A percentile compares a stretch with the other conserved stretches of the same genome.
Evolutionary conservation across 2,113 vertebrate species (phyloP).

Genomic region (Gambusia holbrooki): DNA sequence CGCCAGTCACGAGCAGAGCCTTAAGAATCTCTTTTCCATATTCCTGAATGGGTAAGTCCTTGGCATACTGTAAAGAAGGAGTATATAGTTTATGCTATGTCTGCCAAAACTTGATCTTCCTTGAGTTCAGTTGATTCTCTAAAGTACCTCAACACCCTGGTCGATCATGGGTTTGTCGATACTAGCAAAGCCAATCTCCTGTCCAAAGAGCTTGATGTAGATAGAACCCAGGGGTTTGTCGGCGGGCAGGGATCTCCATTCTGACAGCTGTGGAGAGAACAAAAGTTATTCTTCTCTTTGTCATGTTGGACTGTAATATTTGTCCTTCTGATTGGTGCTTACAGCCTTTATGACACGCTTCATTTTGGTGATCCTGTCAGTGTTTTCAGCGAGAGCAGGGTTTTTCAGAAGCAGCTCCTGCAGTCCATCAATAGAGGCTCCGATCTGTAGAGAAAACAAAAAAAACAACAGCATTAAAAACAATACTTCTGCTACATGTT

Average conservation of each 20-base stretch:
- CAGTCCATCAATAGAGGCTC: slow-evolving; percentile 82
- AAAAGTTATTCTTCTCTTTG: neutral
- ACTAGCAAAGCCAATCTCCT: slow-evolving; percentile 80
- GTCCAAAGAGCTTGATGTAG: slow-evolving; percentile 82
- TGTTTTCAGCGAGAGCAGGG: slow-evolving; percentile 54
- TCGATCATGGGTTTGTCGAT: slow-evolving; percentile 79
- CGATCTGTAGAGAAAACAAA: slow-evolving; percentile 69
- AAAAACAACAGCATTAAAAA: neutral
- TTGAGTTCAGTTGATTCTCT: slow-evolving; percentile 1
- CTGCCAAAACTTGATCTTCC: neutral
- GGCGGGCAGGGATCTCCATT: slow-evolving; percentile 76
- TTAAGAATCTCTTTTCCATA: slow-evolving; percentile 35
- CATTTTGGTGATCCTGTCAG: slow-evolving; percentile 83
- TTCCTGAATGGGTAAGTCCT: slow-evolving; percentile 13
- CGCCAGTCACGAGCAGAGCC: slow-evolving; percentile 69
- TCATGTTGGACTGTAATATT: neutral
- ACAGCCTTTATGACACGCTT: slow-evolving; percentile 82
- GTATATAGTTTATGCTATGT: neutral
- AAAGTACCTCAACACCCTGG: slow-evolving; percentile 74
- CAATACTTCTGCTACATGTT: neutral
- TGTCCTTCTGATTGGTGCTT: slow-evolving; percentile 29
- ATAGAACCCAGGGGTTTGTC: slow-evolving; percentile 74
- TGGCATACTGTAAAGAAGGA: slow-evolving; percentile 53
- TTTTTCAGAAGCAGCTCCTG: slow-evolving; percentile 81
- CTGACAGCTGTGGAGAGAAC: slow-evolving; percentile 71